phyloP scores from a whole-genome alignment of 2,888 invertebrate genomes.

The Leptinotarsa juncta region DNA sequence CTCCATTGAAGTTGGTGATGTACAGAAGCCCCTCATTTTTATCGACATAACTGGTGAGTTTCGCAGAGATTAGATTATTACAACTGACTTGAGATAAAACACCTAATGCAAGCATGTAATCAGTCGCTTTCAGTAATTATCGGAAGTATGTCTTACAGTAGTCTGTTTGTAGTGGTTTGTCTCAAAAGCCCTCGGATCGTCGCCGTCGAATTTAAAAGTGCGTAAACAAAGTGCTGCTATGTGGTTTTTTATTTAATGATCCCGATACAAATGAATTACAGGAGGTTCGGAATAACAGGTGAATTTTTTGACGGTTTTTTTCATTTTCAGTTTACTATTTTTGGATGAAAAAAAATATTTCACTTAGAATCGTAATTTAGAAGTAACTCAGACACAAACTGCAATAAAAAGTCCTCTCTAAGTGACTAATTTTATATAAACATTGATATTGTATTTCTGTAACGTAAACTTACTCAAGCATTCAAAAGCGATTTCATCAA shows the following conservation, averaged over 20 bases:
- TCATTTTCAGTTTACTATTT: too few species aligned
- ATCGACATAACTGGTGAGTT: conserved; percentile 61
- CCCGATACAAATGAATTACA: not conserved
- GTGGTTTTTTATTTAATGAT: conserved; percentile 3
- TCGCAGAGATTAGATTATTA: conserved; percentile 34
- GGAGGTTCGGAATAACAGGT: conserved; percentile 10
- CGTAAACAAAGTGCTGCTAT: conserved; percentile 11
- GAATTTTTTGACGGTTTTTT: not conserved
- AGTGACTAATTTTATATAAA: too few species aligned
- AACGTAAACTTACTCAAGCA: too few species aligned
- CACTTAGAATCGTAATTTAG: too few species aligned
- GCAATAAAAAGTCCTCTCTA: too few species aligned
- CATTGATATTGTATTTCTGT: too few species aligned
- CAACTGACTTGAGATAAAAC: conserved; percentile 20
- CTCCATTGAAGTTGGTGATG: conserved; percentile 52
- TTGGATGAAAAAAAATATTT: too few species aligned
- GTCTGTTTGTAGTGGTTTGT: not conserved
- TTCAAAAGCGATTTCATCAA: too few species aligned
- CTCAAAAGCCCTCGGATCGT: conserved; percentile 9
- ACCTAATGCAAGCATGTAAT: conserved; percentile 15
- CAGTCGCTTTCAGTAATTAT: conserved; percentile 25
- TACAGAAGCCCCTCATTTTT: conserved; percentile 57
- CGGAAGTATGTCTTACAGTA: conserved; percentile 11
- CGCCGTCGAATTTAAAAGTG: not conserved
- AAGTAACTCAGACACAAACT: too few species aligned